Base-by-base conservation (phyloP, 2,113 vertebrate genomes). In the Martes martes region DNA sequence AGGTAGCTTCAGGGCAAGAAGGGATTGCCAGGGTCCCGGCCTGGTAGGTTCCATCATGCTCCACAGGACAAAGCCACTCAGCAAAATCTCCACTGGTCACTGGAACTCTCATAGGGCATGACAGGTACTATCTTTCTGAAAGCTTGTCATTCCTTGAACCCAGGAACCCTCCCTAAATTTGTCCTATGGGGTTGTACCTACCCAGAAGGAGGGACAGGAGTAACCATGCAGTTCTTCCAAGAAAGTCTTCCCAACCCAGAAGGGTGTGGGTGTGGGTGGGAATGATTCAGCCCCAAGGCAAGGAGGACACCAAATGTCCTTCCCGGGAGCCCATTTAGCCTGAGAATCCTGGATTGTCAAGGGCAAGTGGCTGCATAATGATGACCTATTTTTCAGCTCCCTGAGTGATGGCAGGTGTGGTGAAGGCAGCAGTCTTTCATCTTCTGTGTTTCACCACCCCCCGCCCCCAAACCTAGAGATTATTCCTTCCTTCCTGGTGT, bases 401-500 rank as follows among this genome's bases (percentile, higher is more conserved):
- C 31, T 39, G 59, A 26, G 55, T 36, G 50, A 55, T 7, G 14
- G 65, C 50, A 83, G 16, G 50, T 87, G 39, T 79, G 76, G 69
- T 85, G 91, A 24, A 50, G 26, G 47, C 19, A 69, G 13, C 2
- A n/a, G 14, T 18, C 55, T 24, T 92, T n/a, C 13, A 26, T 69
- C 47, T 69, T 63, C 55, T 69, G 39, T 36, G 4, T 11, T 19
- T 71, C 21, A 6, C 11, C 81, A 24, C 19, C 52, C 63, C 86
- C 45, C 82, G 24, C 33, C 16, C n/a, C 10, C 11, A 67, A 39
- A 78, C 28, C 16, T 26, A 57, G 23, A 59, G 26, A 36, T 11
- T 45, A 36, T 65, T 91, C 71, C 95, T 96, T 93, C 80, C 67
- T 91, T 91, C 67, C 80, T n/a, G 89, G 45, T 61, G n/a, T 71